Percentiles rank a stretch among this genome's conserved stretches.
Evolutionary conservation across 1,140 invertebrate species (phyloP).

Genomic region (Zaprionus inermis): DNA sequence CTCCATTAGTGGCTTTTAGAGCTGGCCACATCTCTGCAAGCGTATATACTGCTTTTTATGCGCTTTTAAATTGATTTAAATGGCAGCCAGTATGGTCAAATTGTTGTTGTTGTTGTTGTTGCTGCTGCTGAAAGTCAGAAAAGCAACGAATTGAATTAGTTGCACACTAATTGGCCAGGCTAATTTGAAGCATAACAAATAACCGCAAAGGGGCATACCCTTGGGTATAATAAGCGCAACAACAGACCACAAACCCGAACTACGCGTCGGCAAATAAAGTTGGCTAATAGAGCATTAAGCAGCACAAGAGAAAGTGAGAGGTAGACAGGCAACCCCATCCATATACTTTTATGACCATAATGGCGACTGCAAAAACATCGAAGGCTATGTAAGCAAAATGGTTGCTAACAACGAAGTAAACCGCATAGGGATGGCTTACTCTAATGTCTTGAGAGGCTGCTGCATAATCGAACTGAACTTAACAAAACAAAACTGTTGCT

Average conservation of each 20-base stretch:
- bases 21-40: conserved; percentile 22
- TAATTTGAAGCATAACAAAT: conserved; percentile 73
- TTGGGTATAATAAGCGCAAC: conserved; percentile 17
- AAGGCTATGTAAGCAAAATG: conserved; percentile 39
- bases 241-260: conserved; percentile 5
- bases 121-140: neutral
- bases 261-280: conserved; percentile 43
- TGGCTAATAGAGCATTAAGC: conserved; percentile 64
- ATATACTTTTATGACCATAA: conserved; percentile 52
- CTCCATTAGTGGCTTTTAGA: conserved; percentile 57
- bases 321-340: neutral
- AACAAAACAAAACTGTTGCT: neutral
- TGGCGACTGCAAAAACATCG: conserved; percentile 34
- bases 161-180: conserved; percentile 64
- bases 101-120: conserved; percentile 5
- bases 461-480: conserved; percentile 3
- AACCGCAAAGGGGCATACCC: conserved; percentile 44
- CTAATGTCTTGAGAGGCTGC: neutral
- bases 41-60: conserved; percentile 33
- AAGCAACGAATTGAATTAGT: conserved; percentile 63
- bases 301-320: neutral
- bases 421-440: neutral
- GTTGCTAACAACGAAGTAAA: neutral
- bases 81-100: conserved; percentile 5
- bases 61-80: conserved; percentile 64